Base-by-base conservation (phyloP, 2,797 vertebrate species). In the Manis crassicaudata region DNA sequence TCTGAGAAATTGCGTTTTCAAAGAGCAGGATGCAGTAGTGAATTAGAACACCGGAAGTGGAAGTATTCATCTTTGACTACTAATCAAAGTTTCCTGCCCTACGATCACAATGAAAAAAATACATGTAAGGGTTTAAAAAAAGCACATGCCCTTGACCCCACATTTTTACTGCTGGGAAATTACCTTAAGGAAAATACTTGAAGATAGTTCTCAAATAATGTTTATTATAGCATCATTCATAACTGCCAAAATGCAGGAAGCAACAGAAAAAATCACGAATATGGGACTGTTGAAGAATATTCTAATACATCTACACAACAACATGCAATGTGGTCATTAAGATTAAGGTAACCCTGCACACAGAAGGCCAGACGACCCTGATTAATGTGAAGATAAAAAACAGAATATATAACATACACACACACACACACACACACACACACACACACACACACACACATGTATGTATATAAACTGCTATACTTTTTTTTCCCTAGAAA, bases 41-140 rank as follows among this genome's bases (percentile, higher is more conserved):
- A 96, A 76, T 60, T 62, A 96, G 86, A 97, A 96, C 95, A 88
- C 85, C 85, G 95, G 97, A 97, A 97, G 95, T 97, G 90, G 80
- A 23, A 67, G 35, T 60, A 7, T 32, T 46, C 9, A 25, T 70
- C 29, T 79, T 88, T 50, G 92, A 68, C 52, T 73, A 35, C 35
- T 46, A 65, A 92, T 94, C 70, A 95, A 50, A 88, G 32, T 92
- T 94, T 94, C 90, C 93, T 95, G 21, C 62, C 43, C 21, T 67
- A 37, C 32, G 25, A 50, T 46, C 17, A 67, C 20, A 87, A 21
- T 67, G 79, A 95, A 62, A 94, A 46, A 95, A 65, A 92, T 35
- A 65, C 10, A 21, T 25, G 25, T 85, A 35, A 88, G 37, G 9
- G 56, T 11, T 89, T 92, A 88, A n/a, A 67, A 90, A 83, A 94